These are phyloP conservation scores for Nyctibius bracteatus DNA, from an alignment of 2,113 vertebrate species.

Conservation along the genomic window DNA sequence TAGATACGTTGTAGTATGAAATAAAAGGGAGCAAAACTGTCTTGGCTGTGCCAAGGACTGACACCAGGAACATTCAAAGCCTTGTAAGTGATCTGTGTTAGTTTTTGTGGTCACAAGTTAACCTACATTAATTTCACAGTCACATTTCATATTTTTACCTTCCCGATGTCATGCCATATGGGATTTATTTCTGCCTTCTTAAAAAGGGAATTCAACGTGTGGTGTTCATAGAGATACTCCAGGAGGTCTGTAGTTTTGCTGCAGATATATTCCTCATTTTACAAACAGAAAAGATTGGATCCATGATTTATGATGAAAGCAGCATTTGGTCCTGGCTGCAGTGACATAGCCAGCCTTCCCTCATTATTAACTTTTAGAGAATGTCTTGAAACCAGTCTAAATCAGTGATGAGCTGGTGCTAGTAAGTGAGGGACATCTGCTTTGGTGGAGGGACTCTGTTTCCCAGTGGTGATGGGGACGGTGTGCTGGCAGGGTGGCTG, in stretches of 20 bases:
- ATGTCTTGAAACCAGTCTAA: neutral
- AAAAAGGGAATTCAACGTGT: neutral
- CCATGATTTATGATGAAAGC: neutral
- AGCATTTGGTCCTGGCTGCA: neutral
- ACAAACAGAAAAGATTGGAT: neutral
- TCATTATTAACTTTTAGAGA: neutral
- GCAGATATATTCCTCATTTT: neutral
- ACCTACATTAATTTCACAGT: neutral
- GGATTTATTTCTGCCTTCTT: neutral
- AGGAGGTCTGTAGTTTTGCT: neutral
- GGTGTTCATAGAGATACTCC: neutral
- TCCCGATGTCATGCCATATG: neutral
- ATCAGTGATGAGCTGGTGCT: neutral
- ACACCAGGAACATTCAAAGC: neutral
- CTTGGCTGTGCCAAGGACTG: neutral
- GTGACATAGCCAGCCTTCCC: neutral
- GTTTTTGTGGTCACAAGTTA: neutral
- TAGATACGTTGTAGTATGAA: neutral
- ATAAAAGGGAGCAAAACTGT: neutral
- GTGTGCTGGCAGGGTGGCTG: neutral
- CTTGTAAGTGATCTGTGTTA: neutral
- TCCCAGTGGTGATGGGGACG: rapidly evolving
- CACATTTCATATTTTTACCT: neutral
- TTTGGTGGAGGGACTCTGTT: neutral
- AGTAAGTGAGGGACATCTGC: neutral